phyloP scores from a whole-genome alignment of 2,113 vertebrate genomes.

The Gracilinanus agilis region DNA sequence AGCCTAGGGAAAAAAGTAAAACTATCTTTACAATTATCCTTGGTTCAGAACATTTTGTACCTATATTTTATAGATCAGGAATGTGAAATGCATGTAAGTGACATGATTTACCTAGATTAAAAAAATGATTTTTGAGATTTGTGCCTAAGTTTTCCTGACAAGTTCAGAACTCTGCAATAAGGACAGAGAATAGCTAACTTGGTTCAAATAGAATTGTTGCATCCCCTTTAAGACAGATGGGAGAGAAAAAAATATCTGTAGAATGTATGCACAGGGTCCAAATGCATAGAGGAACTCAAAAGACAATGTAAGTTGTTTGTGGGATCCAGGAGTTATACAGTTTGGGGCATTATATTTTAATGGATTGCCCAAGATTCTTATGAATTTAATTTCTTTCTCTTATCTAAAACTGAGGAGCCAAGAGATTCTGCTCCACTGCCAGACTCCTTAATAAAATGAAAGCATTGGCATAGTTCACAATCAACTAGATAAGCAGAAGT shows the following conservation, averaged over 20 bases:
- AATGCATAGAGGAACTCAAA: conserved; percentile 77
- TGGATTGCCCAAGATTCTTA: conserved; percentile 75
- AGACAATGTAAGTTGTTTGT: conserved; percentile 64
- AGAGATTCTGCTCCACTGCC: conserved; percentile 75
- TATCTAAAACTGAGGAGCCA: conserved; percentile 74
- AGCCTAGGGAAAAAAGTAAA: too few relatives aligned
- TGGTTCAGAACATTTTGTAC: too few relatives aligned
- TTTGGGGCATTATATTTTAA: conserved; percentile 76
- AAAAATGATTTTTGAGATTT: too few relatives aligned
- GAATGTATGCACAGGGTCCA: conserved; percentile 66
- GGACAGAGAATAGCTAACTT: background rate
- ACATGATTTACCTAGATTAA: too few relatives aligned
- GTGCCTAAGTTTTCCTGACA: too few relatives aligned
- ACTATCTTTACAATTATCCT: too few relatives aligned
- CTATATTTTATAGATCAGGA: too few relatives aligned
- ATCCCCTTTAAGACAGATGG: conserved; percentile 50
- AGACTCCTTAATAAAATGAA: conserved; percentile 81
- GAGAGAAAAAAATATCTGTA: conserved; percentile 32
- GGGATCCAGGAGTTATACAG: conserved; percentile 63
- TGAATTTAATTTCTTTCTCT: conserved; percentile 74
- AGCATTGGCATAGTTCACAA: conserved; percentile 75
- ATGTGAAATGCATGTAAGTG: too few relatives aligned
- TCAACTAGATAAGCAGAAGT: conserved; percentile 81
- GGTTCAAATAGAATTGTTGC: conserved; percentile 34
- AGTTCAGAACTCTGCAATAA: background rate